These are phyloP conservation scores for Drosophila arawakana DNA, from an alignment of 1,140 invertebrate genomes.

Conservation along the genomic window DNA sequence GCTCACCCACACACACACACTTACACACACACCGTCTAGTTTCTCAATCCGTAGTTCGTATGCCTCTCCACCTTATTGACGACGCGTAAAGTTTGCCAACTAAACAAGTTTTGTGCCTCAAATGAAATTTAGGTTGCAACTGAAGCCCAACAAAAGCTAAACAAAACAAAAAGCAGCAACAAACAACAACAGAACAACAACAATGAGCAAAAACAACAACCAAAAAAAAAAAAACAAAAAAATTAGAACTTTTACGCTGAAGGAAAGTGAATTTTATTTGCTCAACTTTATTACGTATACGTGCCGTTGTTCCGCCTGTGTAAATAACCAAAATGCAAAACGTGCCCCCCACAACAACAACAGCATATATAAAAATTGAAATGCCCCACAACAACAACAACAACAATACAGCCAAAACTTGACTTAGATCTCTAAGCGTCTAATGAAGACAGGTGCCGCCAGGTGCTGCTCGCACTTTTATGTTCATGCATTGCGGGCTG, in stretches of 20 bases:
- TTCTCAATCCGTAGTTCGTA: conserved; percentile 8
- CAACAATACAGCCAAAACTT: neutral
- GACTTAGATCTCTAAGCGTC: conserved; percentile 54
- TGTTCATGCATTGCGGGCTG: conserved; percentile 68
- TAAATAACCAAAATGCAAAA: conserved; percentile 82
- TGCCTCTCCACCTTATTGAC: conserved; percentile 71
- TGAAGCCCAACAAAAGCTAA: conserved; percentile 79
- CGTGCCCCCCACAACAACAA: conserved; percentile 31
- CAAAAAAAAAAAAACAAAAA: conserved; percentile 38
- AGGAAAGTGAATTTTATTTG: conserved; percentile 83
- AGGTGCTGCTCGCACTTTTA: conserved; percentile 75
- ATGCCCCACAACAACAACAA: neutral
- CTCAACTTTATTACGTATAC: conserved; percentile 83
- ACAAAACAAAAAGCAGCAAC: conserved; percentile 65
- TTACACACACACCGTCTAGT: neutral
- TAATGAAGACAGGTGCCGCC: conserved; percentile 70
- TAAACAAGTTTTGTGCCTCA: conserved; percentile 82
- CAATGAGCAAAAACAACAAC: conserved; percentile 7
- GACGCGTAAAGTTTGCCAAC: conserved; percentile 82
- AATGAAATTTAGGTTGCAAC: conserved; percentile 83
- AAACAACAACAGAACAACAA: conserved; percentile 45
- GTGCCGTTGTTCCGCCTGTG: conserved; percentile 76
- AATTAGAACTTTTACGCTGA: conserved; percentile 79
- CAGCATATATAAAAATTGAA: conserved; percentile 1
- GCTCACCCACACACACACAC: conserved; percentile 1